These are phyloP conservation scores for Alligator sinensis DNA, from an alignment of 2,113 vertebrate genomes.

Conservation along the genomic window DNA sequence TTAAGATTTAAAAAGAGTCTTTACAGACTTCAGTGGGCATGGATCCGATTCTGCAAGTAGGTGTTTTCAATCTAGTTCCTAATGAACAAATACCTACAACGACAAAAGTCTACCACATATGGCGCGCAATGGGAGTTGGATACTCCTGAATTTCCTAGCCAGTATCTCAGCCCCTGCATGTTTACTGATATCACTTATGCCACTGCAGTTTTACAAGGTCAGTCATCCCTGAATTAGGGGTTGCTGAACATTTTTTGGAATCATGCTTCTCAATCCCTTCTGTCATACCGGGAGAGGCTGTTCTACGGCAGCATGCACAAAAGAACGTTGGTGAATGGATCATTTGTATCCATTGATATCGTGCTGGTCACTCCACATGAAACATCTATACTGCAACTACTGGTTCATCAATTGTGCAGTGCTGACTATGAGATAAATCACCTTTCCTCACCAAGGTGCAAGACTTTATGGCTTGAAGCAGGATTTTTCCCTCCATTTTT, in stretches of 20 bases:
- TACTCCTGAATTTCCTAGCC: not conserved
- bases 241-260: not conserved
- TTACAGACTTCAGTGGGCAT: not conserved
- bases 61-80: rapidly evolving
- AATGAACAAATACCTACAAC: not conserved
- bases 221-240: not conserved
- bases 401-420: not conserved
- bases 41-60: not conserved
- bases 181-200: not conserved
- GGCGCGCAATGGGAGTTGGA: not conserved
- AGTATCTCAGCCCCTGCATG: not conserved
- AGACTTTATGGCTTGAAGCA: not conserved
- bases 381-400: not conserved
- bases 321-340: not conserved
- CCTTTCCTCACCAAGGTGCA: not conserved
- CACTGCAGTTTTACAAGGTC: not conserved
- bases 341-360: not conserved
- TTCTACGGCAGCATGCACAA: not conserved
- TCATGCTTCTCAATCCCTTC: not conserved
- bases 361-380: not conserved
- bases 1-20: not conserved
- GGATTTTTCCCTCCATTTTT: not conserved
- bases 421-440: not conserved
- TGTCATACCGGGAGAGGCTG: not conserved
- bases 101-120: rapidly evolving